These are phyloP conservation scores for Ambastaia sidthimunki DNA, from an alignment of 2,797 vertebrate genomes.

Conservation along the genomic window DNA sequence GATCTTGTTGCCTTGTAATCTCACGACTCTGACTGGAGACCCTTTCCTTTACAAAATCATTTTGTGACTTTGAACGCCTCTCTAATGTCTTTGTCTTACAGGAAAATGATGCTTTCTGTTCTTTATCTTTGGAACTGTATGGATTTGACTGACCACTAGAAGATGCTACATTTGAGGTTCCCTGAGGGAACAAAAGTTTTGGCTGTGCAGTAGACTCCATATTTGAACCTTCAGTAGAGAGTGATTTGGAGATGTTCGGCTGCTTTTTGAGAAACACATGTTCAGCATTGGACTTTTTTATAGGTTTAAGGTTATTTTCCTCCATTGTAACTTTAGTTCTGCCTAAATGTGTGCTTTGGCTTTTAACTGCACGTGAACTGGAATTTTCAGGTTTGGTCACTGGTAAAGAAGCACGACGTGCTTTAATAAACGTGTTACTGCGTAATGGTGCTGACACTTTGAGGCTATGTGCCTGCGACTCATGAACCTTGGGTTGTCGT, in stretches of 20 bases:
- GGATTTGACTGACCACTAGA: conserved; percentile 35
- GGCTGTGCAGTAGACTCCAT: conserved; percentile 35
- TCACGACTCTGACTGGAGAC: conserved; percentile 11
- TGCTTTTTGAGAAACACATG: conserved; percentile 67
- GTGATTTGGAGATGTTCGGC: conserved; percentile 56
- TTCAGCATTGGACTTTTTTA: conserved; percentile 44
- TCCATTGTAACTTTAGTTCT: conserved; percentile 47
- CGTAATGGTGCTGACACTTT: conserved; percentile 67
- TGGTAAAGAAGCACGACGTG: conserved; percentile 59
- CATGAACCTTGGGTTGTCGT: conserved; percentile 44
- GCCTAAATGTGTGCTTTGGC: conserved; percentile 64
- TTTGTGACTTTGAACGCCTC: conserved; percentile 20
- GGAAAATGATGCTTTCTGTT: not conserved
- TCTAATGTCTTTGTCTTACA: conserved; percentile 1
- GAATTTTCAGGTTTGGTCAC: conserved; percentile 56
- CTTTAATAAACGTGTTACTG: conserved; percentile 75
- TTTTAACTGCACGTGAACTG: conserved; percentile 59
- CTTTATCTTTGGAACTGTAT: conserved; percentile 15
- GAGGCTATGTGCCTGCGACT: conserved; percentile 47
- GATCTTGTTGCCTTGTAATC: conserved; percentile 28
- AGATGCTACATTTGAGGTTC: conserved; percentile 42
- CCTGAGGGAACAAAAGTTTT: conserved; percentile 20
- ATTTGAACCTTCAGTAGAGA: conserved; percentile 58
- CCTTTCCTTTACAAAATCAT: conserved; percentile 9
- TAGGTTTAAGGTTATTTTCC: conserved; percentile 43